Base-by-base conservation (phyloP, 2,113 vertebrate genomes). In the Semnornis frantzii region DNA sequence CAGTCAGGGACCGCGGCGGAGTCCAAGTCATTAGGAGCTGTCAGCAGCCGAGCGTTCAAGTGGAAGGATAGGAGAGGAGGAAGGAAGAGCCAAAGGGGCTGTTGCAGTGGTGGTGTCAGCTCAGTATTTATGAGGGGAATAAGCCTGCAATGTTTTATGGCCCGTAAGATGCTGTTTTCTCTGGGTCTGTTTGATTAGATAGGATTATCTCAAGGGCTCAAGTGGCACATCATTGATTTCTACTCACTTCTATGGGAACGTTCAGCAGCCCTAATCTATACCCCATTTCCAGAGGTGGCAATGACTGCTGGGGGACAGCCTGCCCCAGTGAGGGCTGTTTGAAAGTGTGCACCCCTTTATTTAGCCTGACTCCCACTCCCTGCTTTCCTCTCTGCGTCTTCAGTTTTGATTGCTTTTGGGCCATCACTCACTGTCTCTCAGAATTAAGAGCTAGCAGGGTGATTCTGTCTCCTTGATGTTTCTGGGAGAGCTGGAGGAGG, bases 21-120 rank as follows among this genome's bases (percentile, higher is more conserved):
- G 85, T 90, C 84, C 85, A 89, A 95, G 92, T 91, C 92, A 91
- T 96, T 94, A 94, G 91, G 78, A 95, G 73, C 96, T 96, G 95
- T 94, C 96, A 90, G 93, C 93, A 95, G 81, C 93, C 17, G 1
- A 94, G 93, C 84, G 0, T 93, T 97, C 92, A 93, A 88, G 90
- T 95, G 95, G 84, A 82, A 85, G 93, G 77, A 85, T 92, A 90
- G 70, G 65, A 92, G 89, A 94, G 15, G 71, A 86, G 87, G 89
- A 89, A 92, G 94, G 75, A 85, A 85, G 90, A 97, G 97, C 96
- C 94, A 87, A 92, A 92, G 94, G 94, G 92, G 68, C 95, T 84
- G 34, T 87, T 58, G 75, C 90, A 78, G 60, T 62, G 76, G 75
- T 64, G 63, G 85, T 95, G 96, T 90, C 95, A 95, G 85, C 80